Evolutionary conservation across 2,888 invertebrate species (phyloP), one percentile per base, ranked within the genome.

Genomic region (Leptopterna dolabrata): DNA sequence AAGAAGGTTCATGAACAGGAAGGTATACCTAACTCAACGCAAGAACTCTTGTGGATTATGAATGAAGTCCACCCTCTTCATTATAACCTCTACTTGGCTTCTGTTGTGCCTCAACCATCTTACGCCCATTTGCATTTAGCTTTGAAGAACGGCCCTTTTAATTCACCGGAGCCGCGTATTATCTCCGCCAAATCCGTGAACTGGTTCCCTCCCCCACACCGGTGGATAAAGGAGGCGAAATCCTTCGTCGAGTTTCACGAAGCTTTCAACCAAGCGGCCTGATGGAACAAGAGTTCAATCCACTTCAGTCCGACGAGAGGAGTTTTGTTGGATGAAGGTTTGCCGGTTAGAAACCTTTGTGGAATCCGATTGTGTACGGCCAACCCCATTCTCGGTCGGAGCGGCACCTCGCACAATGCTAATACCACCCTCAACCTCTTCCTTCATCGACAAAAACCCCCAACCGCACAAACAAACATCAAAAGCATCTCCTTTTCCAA

Each of bases 391-490:
- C 19, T 14, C 13, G 24, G 78, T 45, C 41, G 30, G 30, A 30
- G 36, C 76, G 45, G 43, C 78, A 78, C 81, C 63, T 81, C 55
- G 81, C 81, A 55, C 81, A 81, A 81, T 63, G 55, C 81, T 81
- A 51, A 81, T 81, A 55, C 81, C 81, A 78, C 30, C 45, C 45
- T 55, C 55, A 55, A 29, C 51, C 63, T 81, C 81, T 27, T 45
- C 43, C 45, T 36, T 51, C 55, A 51, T 51, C 19, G 81, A 55
- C 63, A 51, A 47, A 55, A 81, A 30, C 43, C 81, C 47, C n/a
- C 36, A 19, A 78, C 78, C 45, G 63, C 63, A 47, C 55, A 81
- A 81, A 81, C 81, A 81, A 81, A 81, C 81, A 81, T 81, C 81
- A 81, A 81, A 81, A 55, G 55, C 27, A 14, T 41, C 78, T 41